Evolutionary conservation across 2,888 invertebrate species (phyloP).

Genomic region (Torymus tubicola): DNA sequence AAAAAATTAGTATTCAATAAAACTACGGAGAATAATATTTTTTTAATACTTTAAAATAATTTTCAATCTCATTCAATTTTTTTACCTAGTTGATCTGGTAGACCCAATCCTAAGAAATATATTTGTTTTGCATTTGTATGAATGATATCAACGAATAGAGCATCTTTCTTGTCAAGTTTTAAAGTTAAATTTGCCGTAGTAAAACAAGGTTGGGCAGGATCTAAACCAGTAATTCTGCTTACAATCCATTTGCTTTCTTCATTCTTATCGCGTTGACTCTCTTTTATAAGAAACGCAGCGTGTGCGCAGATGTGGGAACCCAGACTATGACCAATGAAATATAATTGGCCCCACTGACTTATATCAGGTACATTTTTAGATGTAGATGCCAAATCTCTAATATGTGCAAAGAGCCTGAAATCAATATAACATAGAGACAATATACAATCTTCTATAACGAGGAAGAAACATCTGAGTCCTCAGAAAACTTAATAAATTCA

Average conservation of each 20-base stretch:
- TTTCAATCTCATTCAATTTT: too few species aligned
- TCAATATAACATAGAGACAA: neutral
- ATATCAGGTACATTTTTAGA: constrained; percentile 69
- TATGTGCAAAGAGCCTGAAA: constrained; percentile 77
- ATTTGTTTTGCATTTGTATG: constrained; percentile 81
- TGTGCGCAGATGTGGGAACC: constrained; percentile 82
- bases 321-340: constrained; percentile 81
- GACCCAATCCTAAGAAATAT: constrained; percentile 79
- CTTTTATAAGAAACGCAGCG: constrained; percentile 78
- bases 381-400: constrained; percentile 74
- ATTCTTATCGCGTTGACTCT: constrained; percentile 63
- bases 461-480: too few species aligned
- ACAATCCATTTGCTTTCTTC: constrained; percentile 63
- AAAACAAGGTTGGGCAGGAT: constrained; percentile 83
- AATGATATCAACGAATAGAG: constrained; percentile 81
- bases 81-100: constrained; percentile 80
- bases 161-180: constrained; percentile 79
- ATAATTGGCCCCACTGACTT: constrained; percentile 71
- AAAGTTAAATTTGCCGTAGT: constrained; percentile 75
- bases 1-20: neutral
- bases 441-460: too few species aligned
- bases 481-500: too few species aligned
- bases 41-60: too few species aligned
- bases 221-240: constrained; percentile 78
- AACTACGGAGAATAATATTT: too few species aligned